phyloP scores from a whole-genome alignment of 2,113 vertebrate species.

The Condylura cristata region DNA sequence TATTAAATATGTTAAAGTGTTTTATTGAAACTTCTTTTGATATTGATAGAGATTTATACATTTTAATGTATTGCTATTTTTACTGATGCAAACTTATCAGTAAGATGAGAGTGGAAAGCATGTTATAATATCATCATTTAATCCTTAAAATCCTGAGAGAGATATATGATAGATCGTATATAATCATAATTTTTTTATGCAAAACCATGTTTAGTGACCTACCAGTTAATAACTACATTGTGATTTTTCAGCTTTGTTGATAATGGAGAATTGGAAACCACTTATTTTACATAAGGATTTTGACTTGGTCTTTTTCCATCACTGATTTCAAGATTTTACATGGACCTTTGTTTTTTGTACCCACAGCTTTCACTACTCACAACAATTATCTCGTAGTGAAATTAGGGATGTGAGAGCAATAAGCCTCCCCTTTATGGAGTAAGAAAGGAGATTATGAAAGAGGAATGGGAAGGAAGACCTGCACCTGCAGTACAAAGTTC shows the following conservation, averaged over 20 bases:
- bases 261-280: not conserved
- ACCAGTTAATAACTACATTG: not conserved
- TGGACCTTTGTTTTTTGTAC: not conserved
- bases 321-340: not conserved
- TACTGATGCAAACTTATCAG: not conserved
- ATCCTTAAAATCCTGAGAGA: not conserved
- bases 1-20: conserved; percentile 11
- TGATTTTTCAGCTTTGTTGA: not conserved
- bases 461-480: not conserved
- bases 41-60: not conserved
- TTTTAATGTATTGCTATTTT: conserved; percentile 39
- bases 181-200: not conserved
- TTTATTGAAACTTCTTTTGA: not conserved
- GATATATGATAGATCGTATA: no score
- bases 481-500: not conserved
- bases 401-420: not conserved
- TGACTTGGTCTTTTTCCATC: not conserved
- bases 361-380: not conserved
- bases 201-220: conserved; percentile 3
- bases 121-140: not conserved
- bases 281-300: not conserved
- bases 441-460: not conserved
- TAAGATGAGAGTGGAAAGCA: not conserved
- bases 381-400: not conserved
- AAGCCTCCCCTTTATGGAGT: no score